A percentile compares a stretch with the other conserved stretches of the same genome.
These are phyloP conservation scores for Corvus moneduloides DNA, from an alignment of 2,113 vertebrate genomes.

Conservation along the genomic window DNA sequence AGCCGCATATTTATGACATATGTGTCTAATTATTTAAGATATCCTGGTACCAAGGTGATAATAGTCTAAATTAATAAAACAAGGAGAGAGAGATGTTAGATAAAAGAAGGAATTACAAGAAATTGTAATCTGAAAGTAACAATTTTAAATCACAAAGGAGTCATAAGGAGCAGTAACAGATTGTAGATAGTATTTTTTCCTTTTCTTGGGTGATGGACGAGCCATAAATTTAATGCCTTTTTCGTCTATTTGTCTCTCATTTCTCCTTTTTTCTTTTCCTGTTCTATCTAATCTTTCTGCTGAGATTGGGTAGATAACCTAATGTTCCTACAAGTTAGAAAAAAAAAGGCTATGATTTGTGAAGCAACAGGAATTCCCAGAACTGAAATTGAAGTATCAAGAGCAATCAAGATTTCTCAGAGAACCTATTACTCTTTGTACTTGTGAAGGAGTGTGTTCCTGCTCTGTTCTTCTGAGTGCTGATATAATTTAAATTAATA, in stretches of 20 bases:
- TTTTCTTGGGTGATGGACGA: neutral
- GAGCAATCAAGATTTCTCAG: neutral
- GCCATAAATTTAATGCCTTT: neutral
- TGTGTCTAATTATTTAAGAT: neutral
- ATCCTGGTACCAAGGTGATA: neutral
- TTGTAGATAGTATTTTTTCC: neutral
- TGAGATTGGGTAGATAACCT: neutral
- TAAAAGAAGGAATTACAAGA: neutral
- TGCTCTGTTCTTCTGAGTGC: neutral
- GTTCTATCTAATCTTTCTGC: neutral
- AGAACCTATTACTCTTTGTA: neutral
- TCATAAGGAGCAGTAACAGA: neutral
- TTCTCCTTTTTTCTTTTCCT: neutral
- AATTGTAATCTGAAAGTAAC: neutral
- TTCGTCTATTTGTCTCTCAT: neutral
- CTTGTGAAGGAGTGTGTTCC: neutral
- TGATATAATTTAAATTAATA: neutral
- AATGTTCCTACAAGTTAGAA: neutral
- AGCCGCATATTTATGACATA: neutral
- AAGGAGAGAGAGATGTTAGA: neutral
- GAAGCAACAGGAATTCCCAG: neutral
- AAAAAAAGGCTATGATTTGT: neutral
- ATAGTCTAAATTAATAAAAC: neutral
- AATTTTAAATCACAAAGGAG: neutral
- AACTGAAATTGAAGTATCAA: neutral